Percentiles rank a stretch among this genome's conserved stretches.
phyloP scores from a whole-genome alignment of 1,140 invertebrate species.

The Hermatobates lingyangjiaoensis region DNA sequence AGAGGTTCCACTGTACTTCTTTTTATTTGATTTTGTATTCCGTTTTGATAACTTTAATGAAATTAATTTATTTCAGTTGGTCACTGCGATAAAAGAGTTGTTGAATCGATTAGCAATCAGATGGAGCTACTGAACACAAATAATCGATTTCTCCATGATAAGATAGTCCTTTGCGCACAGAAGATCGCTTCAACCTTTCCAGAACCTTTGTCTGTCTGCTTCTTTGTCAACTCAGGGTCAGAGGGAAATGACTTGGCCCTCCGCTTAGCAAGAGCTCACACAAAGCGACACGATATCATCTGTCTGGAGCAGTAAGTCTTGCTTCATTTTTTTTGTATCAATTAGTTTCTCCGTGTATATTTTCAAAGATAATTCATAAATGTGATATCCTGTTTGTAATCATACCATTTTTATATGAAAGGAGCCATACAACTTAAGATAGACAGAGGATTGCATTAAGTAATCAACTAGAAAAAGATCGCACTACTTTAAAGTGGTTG shows the following conservation, averaged over 20 bases:
- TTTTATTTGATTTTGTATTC: too few species aligned
- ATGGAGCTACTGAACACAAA: constrained; percentile 83
- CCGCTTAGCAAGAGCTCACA: constrained; percentile 72
- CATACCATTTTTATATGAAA: too few species aligned
- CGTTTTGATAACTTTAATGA: too few species aligned
- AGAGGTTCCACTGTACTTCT: too few species aligned
- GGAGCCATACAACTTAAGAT: too few species aligned
- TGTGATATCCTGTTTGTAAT: too few species aligned
- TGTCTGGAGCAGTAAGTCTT: constrained; percentile 85
- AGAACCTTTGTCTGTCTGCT: constrained; percentile 71
- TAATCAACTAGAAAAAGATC: too few species aligned
- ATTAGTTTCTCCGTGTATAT: too few species aligned
- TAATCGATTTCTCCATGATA: constrained; percentile 87
- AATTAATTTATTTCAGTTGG: constrained; percentile 63
- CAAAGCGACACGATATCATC: constrained; percentile 73
- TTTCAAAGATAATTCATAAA: too few species aligned
- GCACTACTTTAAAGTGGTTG: too few species aligned
- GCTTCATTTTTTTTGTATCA: too few species aligned
- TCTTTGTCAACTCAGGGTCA: constrained; percentile 97
- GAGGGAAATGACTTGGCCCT: constrained; percentile 96
- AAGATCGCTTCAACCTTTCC: constrained; percentile 65
- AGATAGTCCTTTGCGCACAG: constrained; percentile 77
- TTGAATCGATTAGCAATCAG: constrained; percentile 69
- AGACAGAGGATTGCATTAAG: too few species aligned
- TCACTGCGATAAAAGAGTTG: constrained; percentile 88